Evolutionary conservation across 2,888 invertebrate genomes (phyloP), one percentile per base, ranked within the genome.

Genomic region (Caenorhabditis sp.): DNA sequence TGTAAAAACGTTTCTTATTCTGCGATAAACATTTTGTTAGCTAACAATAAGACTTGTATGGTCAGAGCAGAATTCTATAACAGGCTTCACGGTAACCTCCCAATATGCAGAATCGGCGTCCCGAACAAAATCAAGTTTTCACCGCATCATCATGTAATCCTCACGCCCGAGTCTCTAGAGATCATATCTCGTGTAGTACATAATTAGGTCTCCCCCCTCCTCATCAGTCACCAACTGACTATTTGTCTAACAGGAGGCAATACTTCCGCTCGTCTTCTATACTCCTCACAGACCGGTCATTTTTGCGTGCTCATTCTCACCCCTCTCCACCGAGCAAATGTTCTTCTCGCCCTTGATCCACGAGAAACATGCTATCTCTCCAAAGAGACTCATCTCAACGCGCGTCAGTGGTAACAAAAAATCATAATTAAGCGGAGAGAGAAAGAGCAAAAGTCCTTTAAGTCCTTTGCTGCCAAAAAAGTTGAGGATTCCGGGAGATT

Each of bases 381-480:
- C n/a, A n/a, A n/a, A 56, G 28, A 54, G 63, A 61, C 54, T 47
- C 47, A 47, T 64, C 41, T 61, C 24, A n/a, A 61, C n/a, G 41
- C 54, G 73, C 63, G 73, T 63, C 73, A 73, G 19, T 63, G 51
- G 73, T 31, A 38, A 61, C 61, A 73, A 73, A 70, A 70, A 70
- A 54, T 69, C 54, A 54, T 44, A 61, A 47, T n/a, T 44, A 26
- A 61, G 61, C 41, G 35, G 61, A 61, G 41, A 59, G 31, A n/a
- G n/a, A 38, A 54, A 26, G 54, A 38, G 54, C 14, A 49, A 35
- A 22, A 41, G 61, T 24, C 41, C 31, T 38, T 19, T 12, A 6
- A 6, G n/a, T 35, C 31, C 5, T 35, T 4, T 35, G 14, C 8
- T 61, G 7, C 44, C 4, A 69, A 69, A 56, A 70, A 70, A 70